These are phyloP conservation scores for Platygyra sinensis DNA, from an alignment of 64 coral and sea anemone species.

Conservation along the genomic window DNA sequence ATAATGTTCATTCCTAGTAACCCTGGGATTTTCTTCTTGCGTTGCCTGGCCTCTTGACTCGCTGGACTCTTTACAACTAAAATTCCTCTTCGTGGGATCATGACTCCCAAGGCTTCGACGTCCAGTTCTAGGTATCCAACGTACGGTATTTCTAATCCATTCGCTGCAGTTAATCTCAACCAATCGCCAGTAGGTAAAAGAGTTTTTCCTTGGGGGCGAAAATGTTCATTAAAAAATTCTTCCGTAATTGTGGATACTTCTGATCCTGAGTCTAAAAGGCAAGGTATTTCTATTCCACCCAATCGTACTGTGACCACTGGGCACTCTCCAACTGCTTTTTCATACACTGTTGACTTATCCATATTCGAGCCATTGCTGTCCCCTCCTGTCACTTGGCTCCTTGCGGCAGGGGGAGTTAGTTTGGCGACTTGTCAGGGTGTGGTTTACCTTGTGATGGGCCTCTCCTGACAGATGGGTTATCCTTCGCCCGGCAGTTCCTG, in stretches of 20 bases:
- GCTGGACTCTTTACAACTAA: neutral
- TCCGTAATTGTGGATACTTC: conserved; percentile 64
- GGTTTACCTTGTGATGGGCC: neutral
- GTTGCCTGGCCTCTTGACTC: neutral
- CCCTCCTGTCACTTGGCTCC: conserved; percentile 48
- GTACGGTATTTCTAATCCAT: conserved; percentile 2
- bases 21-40: neutral
- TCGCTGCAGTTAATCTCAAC: neutral
- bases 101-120: neutral
- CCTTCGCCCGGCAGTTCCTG: neutral
- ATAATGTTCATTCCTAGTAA: conserved; percentile 6
- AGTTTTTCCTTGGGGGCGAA: neutral
- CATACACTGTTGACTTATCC: conserved; percentile 18
- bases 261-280: conserved; percentile 58
- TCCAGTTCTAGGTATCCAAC: conserved; percentile 7
- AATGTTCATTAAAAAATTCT: conserved; percentile 58
- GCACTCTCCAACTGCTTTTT: conserved; percentile 68
- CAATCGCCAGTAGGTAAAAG: neutral
- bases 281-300: conserved; percentile 46
- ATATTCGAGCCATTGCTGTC: conserved; percentile 29
- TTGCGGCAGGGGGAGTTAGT: conserved; percentile 8
- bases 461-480: neutral
- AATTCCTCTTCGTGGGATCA: conserved; percentile 6
- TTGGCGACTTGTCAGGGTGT: conserved; percentile 20
- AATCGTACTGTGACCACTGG: conserved; percentile 44